Conservation (phyloP, 2,888 invertebrate genomes). For the Lordiphosa fenestrarum region DNA sequence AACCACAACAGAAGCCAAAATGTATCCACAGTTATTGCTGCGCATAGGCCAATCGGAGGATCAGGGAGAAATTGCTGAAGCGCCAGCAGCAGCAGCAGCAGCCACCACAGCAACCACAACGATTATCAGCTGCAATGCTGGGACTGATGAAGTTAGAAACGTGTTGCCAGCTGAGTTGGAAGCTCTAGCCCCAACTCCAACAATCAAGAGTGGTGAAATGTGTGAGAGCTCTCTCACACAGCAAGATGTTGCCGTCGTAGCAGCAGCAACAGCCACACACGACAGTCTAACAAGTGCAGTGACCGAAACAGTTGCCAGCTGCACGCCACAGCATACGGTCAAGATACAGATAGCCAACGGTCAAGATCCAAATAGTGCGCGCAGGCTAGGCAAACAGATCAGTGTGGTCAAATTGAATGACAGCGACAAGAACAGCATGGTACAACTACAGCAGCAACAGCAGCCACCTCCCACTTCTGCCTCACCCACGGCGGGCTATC, state of each 20-base stretch:
- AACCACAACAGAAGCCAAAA: constrained; percentile 23
- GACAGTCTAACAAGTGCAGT: constrained; percentile 75
- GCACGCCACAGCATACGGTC: constrained; percentile 71
- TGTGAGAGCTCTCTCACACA: constrained; percentile 37
- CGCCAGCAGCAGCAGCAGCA: constrained; percentile 20
- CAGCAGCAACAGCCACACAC: constrained; percentile 25
- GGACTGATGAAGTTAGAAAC: constrained; percentile 40
- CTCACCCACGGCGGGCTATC: constrained; percentile 39
- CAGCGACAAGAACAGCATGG: constrained; percentile 40
- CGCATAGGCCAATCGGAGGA: constrained; percentile 60
- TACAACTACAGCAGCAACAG: constrained; percentile 22
- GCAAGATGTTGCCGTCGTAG: constrained; percentile 6
- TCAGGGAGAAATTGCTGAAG: constrained; percentile 33
- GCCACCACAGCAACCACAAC: constrained; percentile 31
- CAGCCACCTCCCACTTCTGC: constrained; percentile 17
- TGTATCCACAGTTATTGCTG: constrained; percentile 61
- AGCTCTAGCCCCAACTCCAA: constrained; percentile 12
- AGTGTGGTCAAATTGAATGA: constrained; percentile 63
- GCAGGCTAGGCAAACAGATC: constrained; percentile 51
- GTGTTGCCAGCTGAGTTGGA: constrained; percentile 29
- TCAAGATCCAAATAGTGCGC: constrained; percentile 27
- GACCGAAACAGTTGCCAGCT: constrained; percentile 69
- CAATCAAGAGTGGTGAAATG: constrained; percentile 38
- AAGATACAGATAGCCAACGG: constrained; percentile 78
- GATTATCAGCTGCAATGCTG: constrained; percentile 61